Evolutionary conservation across 2,797 vertebrate genomes (phyloP).

Genomic region (Capromys pilorides): DNA sequence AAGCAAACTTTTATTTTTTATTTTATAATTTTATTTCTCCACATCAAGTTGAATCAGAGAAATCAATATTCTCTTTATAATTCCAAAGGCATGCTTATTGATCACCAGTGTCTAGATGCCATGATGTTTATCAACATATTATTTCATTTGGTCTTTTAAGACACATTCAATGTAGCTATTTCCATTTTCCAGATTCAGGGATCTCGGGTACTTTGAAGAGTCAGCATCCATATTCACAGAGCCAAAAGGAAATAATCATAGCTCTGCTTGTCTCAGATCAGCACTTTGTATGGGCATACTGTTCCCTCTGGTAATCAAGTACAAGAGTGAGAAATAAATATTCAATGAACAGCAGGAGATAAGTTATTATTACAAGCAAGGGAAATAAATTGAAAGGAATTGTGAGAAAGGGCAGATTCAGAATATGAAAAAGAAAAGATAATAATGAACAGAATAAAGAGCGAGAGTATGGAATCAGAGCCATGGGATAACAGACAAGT

Average conservation of each 20-base stretch:
- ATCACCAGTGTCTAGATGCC: background rate
- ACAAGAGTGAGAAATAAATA: background rate
- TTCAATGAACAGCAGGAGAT: background rate
- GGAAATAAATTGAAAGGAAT: background rate
- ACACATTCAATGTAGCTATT: background rate
- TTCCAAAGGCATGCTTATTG: background rate
- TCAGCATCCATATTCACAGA: background rate
- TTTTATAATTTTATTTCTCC: background rate
- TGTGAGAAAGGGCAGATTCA: background rate
- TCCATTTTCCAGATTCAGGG: background rate
- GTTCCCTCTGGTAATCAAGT: background rate
- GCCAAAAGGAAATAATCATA: background rate
- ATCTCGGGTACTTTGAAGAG: background rate
- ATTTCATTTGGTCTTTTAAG: background rate
- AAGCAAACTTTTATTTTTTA: background rate
- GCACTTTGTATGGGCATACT: background rate
- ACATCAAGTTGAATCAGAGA: background rate
- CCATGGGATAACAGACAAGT: constrained; percentile 34
- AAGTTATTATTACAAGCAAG: background rate
- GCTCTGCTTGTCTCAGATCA: background rate
- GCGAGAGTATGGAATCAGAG: background rate
- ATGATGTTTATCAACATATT: background rate
- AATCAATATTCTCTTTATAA: background rate
- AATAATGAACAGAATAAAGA: constrained; percentile 43
- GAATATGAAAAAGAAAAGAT: background rate